A percentile compares a stretch with the other conserved stretches of the same genome.
These are phyloP conservation scores for Cariama cristata DNA, from an alignment of 2,113 vertebrate species.

Conservation along the genomic window DNA sequence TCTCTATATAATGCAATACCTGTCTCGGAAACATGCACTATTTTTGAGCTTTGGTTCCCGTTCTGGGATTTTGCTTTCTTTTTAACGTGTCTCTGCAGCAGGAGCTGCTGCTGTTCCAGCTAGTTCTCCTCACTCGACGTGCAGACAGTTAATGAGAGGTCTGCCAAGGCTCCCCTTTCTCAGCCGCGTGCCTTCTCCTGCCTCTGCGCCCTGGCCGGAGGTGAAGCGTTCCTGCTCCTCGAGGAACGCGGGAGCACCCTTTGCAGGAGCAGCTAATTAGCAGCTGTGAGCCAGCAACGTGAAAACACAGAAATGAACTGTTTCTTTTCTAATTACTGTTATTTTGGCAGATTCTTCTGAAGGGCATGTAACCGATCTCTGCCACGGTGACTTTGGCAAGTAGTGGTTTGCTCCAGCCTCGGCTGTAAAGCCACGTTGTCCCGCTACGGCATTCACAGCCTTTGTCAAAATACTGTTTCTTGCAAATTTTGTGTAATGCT, in stretches of 20 bases:
- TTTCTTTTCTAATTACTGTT: neutral
- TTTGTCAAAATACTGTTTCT: neutral
- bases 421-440: neutral
- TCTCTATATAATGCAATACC: neutral
- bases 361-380: neutral
- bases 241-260: neutral
- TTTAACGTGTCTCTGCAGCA: rapidly evolving
- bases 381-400: neutral
- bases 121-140: neutral
- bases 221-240: neutral
- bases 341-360: neutral
- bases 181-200: neutral
- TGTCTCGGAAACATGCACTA: rapidly evolving
- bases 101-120: neutral
- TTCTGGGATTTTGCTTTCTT: neutral
- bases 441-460: rapidly evolving
- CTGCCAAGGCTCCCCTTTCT: neutral
- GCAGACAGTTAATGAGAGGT: neutral
- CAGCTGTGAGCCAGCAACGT: neutral
- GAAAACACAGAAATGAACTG: neutral
- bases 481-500: neutral
- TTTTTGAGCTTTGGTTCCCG: neutral
- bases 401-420: neutral
- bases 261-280: neutral
- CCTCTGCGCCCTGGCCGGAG: neutral